These are phyloP conservation scores for Oxyteleia sp. DNA, from an alignment of 2,888 invertebrate species.

Conservation along the genomic window DNA sequence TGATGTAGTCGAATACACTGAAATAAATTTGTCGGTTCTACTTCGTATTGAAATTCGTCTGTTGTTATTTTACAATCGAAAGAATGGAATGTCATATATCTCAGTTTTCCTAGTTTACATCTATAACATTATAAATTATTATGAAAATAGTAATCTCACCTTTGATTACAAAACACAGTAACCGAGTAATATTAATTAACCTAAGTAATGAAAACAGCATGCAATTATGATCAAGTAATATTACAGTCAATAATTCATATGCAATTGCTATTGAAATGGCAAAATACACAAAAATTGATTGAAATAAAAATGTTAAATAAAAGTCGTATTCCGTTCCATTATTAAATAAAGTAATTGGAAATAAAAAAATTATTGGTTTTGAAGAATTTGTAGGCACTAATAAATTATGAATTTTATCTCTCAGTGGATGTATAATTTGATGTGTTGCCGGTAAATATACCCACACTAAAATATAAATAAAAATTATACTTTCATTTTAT, in stretches of 20 bases:
- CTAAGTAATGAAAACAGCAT: slow-evolving; percentile 14
- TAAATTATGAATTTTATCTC: neutral
- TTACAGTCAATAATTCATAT: neutral
- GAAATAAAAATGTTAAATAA: slow-evolving; percentile 13
- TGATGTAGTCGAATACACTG: slow-evolving; percentile 37
- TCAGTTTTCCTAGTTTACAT: slow-evolving; percentile 8
- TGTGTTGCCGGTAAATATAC: slow-evolving; percentile 4
- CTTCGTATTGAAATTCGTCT: slow-evolving; percentile 19
- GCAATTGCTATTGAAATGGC: neutral
- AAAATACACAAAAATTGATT: slow-evolving; percentile 16
- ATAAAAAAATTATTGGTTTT: neutral
- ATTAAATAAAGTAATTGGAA: slow-evolving; percentile 16
- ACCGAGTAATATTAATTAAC: neutral
- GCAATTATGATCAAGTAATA: slow-evolving; percentile 12
- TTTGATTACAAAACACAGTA: neutral
- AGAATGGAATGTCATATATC: slow-evolving; percentile 24
- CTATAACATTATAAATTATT: too few species aligned
- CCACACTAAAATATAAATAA: slow-evolving; percentile 14
- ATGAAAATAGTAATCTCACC: too few species aligned
- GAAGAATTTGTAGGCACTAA: slow-evolving; percentile 1
- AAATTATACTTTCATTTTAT: too few species aligned
- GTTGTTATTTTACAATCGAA: slow-evolving; percentile 7
- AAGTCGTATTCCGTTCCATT: slow-evolving; percentile 15
- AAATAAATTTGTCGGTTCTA: slow-evolving; percentile 30
- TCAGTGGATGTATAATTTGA: slow-evolving; percentile 4